phyloP scores from a whole-genome alignment of 2,888 invertebrate genomes.

The Dicycla oo region DNA sequence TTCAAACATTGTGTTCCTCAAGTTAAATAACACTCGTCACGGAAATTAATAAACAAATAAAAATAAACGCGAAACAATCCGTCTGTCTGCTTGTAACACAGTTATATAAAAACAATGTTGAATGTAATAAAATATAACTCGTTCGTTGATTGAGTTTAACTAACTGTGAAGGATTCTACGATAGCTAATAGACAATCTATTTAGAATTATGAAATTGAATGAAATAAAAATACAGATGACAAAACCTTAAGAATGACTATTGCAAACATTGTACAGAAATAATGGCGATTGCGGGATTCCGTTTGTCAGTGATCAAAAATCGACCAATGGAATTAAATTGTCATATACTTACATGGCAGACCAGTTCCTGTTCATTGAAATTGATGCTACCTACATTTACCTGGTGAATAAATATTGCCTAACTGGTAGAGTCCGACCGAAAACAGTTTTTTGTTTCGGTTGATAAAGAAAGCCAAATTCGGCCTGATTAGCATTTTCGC shows the following conservation, averaged over 20 bases:
- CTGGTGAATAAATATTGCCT: not conserved
- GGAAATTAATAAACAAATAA: conserved; percentile 17
- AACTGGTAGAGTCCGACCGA: not conserved
- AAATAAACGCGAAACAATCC: conserved; percentile 18
- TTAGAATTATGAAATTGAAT: conserved; percentile 18
- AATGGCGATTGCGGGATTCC: not conserved
- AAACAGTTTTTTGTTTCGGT: not conserved
- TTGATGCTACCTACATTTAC: not conserved
- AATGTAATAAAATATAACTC: conserved; percentile 36
- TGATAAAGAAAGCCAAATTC: not conserved
- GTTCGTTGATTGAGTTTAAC: conserved; percentile 32
- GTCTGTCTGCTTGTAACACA: conserved; percentile 10
- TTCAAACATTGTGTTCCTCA: not conserved
- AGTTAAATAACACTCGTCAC: conserved; percentile 22
- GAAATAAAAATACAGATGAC: not conserved
- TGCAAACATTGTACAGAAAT: not conserved
- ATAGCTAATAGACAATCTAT: not conserved
- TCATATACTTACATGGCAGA: not conserved
- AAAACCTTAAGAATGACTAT: not conserved
- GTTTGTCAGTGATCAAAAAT: not conserved
- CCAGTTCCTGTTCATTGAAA: not conserved
- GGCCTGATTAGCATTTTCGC: no score
- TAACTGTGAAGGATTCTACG: conserved; percentile 33
- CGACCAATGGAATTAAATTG: not conserved
- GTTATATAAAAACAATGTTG: conserved; percentile 33